Percentiles rank a stretch among this genome's conserved stretches.
Conservation (phyloP, 2,113 vertebrate species). For the Ibidorhyncha struthersii region DNA sequence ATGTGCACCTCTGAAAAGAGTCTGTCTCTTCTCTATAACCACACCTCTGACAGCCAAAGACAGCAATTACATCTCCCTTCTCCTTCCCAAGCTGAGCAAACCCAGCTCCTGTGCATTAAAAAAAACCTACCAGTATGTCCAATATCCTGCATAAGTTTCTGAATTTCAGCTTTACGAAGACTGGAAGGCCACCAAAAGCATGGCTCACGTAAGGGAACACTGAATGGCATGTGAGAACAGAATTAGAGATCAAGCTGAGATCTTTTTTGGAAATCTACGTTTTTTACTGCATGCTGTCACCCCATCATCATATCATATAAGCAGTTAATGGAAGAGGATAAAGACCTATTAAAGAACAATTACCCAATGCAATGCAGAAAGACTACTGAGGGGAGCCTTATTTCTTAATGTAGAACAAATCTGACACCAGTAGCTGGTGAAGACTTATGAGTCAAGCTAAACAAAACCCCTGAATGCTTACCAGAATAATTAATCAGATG, state of each 20-base stretch:
- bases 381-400: background rate
- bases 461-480: conserved; percentile 61
- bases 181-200: background rate
- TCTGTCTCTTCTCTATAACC: background rate
- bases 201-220: background rate
- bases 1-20: background rate
- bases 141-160: background rate
- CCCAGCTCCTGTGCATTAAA: background rate
- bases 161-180: background rate
- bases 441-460: background rate
- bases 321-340: background rate
- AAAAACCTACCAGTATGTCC: background rate
- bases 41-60: background rate
- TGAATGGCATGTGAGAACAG: background rate
- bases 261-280: background rate
- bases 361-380: background rate
- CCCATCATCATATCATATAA: background rate
- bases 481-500: conserved; percentile 79
- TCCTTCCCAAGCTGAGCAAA: background rate
- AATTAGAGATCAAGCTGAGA: background rate
- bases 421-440: background rate
- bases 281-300: background rate
- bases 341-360: background rate
- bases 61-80: background rate
- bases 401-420: background rate